These are phyloP conservation scores for Dendrocincla fuliginosa DNA, from an alignment of 2,797 vertebrate species.

Conservation along the genomic window DNA sequence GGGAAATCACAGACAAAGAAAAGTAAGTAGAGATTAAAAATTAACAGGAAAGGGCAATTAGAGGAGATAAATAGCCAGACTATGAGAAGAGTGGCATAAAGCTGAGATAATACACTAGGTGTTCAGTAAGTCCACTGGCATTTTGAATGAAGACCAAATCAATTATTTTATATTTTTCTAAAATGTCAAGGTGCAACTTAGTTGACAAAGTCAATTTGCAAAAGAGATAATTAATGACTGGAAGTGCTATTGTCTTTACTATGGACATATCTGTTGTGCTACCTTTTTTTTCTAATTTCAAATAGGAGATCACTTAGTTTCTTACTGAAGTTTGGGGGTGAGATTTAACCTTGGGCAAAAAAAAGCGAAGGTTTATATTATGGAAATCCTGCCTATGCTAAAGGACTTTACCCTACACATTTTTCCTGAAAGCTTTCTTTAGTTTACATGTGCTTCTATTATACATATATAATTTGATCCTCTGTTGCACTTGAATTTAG, in stretches of 20 bases:
- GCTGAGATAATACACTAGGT: not conserved
- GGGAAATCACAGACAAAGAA: not conserved
- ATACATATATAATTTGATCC: not conserved
- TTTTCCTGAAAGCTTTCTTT: not conserved
- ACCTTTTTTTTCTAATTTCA: not conserved
- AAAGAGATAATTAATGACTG: not conserved
- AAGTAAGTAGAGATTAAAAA: not conserved
- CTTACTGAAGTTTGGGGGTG: not conserved
- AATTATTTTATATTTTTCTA: conserved; percentile 14
- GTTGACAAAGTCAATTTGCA: not conserved
- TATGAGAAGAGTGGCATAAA: not conserved
- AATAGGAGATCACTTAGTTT: not conserved
- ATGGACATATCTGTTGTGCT: not conserved
- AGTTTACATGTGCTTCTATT: not conserved
- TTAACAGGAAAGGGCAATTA: not conserved
- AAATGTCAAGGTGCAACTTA: not conserved
- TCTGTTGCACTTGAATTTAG: not conserved
- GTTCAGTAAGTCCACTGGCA: not conserved
- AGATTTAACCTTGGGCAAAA: not conserved
- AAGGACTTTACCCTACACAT: not conserved
- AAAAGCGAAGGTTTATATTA: not conserved
- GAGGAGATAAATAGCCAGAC: not conserved
- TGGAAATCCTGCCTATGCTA: not conserved
- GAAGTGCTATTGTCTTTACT: not conserved
- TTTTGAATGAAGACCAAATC: conserved; percentile 21